Percentiles rank a stretch among this genome's conserved stretches.
These are phyloP conservation scores for Eptatretus atami DNA, from an alignment of 2,797 vertebrate genomes.

Conservation along the genomic window DNA sequence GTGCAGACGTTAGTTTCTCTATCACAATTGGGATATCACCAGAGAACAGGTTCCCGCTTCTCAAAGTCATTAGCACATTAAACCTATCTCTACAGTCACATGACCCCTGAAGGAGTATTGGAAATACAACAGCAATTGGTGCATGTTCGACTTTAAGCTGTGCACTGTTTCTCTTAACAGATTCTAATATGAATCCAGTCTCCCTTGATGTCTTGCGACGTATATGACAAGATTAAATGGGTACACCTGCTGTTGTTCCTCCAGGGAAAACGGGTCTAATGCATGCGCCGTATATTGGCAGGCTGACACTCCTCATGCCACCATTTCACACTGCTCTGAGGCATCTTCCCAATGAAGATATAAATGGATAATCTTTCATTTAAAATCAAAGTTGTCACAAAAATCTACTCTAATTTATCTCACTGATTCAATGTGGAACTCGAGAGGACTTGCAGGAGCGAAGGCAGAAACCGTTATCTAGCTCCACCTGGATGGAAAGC, in stretches of 20 bases:
- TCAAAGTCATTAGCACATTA: too few relatives aligned
- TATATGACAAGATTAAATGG: conserved; percentile 62
- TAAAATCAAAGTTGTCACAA: background rate
- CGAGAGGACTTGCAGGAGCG: conserved; percentile 35
- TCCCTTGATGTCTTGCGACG: conserved; percentile 51
- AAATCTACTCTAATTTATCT: background rate
- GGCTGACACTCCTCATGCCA: too few relatives aligned
- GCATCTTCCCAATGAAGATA: too few relatives aligned
- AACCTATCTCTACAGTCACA: background rate
- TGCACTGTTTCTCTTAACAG: conserved; percentile 14
- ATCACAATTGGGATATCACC: background rate
- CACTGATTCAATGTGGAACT: conserved; percentile 22
- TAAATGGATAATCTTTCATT: background rate
- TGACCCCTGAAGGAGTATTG: conserved; percentile 6
- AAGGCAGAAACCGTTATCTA: conserved; percentile 30
- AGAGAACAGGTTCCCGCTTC: too few relatives aligned
- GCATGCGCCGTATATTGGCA: conserved; percentile 35
- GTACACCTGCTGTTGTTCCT: conserved; percentile 42
- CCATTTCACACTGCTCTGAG: too few relatives aligned
- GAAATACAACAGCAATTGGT: conserved; percentile 8
- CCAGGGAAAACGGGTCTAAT: conserved; percentile 37
- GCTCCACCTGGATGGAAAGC: conserved; percentile 47
- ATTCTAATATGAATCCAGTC: conserved; percentile 81
- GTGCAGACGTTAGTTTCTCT: conserved; percentile 12
- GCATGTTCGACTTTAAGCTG: conserved; percentile 6